phyloP scores from a whole-genome alignment of 1,140 invertebrate species.

The Philotrypesis tridentata region DNA sequence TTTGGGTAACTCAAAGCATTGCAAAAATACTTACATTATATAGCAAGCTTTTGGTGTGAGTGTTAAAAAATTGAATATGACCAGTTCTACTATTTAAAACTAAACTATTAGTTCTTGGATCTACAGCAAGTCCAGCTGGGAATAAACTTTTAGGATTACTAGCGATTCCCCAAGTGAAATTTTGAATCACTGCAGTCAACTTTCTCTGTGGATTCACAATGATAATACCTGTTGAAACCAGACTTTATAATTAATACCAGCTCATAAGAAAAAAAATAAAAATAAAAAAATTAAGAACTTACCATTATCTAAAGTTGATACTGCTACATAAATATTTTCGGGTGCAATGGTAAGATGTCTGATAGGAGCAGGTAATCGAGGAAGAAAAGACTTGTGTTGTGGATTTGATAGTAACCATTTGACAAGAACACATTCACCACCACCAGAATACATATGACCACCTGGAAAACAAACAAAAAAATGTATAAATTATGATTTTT shows the following conservation, averaged over 20 bases:
- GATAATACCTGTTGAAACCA: conserved; percentile 76
- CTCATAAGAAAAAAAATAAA: too few relatives aligned
- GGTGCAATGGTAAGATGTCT: conserved; percentile 79
- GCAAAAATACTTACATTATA: conserved; percentile 79
- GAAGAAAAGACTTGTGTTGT: conserved; percentile 79
- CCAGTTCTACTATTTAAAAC: conserved; percentile 86
- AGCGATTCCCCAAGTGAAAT: conserved; percentile 78
- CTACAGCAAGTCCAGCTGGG: conserved; percentile 79
- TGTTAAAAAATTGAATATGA: conserved; percentile 87
- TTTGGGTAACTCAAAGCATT: not conserved
- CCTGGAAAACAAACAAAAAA: conserved; percentile 68
- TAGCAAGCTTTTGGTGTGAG: conserved; percentile 79
- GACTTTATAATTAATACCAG: too few relatives aligned
- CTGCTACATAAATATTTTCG: conserved; percentile 79
- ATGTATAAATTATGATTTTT: not conserved
- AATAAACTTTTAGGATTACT: conserved; percentile 72
- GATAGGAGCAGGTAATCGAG: conserved; percentile 83
- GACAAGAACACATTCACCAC: conserved; percentile 85
- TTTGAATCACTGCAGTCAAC: conserved; percentile 78
- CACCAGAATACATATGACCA: conserved; percentile 83
- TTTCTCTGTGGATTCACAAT: conserved; percentile 78
- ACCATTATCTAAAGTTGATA: conserved; percentile 85
- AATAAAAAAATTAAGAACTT: too few relatives aligned
- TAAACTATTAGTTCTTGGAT: conserved; percentile 80
- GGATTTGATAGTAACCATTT: conserved; percentile 81